These are phyloP conservation scores for Atta colombica DNA, from an alignment of 1,140 invertebrate genomes.

Conservation along the genomic window DNA sequence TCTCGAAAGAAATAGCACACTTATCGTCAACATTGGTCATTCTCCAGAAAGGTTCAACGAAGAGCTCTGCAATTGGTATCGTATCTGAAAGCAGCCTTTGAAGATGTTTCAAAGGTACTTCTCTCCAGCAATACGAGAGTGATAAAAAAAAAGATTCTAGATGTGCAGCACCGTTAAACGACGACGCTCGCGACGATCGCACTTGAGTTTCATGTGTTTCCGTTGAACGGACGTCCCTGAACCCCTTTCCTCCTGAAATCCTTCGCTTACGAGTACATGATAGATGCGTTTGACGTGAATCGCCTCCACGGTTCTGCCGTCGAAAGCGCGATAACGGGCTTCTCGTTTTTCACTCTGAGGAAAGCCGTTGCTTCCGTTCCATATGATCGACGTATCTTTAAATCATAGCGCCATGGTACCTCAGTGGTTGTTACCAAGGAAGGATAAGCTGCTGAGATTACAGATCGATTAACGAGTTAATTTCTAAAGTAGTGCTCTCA, in stretches of 20 bases:
- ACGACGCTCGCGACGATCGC: slow-evolving; percentile 34
- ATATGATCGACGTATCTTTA: slow-evolving; percentile 51
- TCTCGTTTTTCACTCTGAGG: slow-evolving; percentile 65
- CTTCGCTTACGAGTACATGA: slow-evolving; percentile 68
- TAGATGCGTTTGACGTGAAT: slow-evolving; percentile 70
- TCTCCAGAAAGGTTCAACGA: slow-evolving; percentile 36
- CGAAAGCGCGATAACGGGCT: slow-evolving; percentile 69
- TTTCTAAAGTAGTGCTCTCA: slow-evolving; percentile 21
- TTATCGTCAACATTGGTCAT: slow-evolving; percentile 63
- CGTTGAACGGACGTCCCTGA: slow-evolving; percentile 45
- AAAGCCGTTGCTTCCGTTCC: slow-evolving; percentile 23
- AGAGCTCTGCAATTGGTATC: slow-evolving; percentile 52
- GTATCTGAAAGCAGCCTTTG: slow-evolving; percentile 42
- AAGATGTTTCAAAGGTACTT: slow-evolving; percentile 50
- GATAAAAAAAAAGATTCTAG: slow-evolving; percentile 49
- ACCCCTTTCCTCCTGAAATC: slow-evolving; percentile 51
- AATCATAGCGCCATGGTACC: slow-evolving; percentile 35
- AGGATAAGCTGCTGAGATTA: slow-evolving; percentile 20
- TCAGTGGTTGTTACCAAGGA: not conserved
- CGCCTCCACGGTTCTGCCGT: slow-evolving; percentile 41
- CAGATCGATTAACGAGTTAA: slow-evolving; percentile 21
- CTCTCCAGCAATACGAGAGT: slow-evolving; percentile 21
- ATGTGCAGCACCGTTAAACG: slow-evolving; percentile 40
- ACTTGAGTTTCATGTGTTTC: slow-evolving; percentile 38
- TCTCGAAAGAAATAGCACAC: slow-evolving; percentile 47